Conservation (phyloP, 1,140 invertebrate genomes). For the Bombus difficillimus region DNA sequence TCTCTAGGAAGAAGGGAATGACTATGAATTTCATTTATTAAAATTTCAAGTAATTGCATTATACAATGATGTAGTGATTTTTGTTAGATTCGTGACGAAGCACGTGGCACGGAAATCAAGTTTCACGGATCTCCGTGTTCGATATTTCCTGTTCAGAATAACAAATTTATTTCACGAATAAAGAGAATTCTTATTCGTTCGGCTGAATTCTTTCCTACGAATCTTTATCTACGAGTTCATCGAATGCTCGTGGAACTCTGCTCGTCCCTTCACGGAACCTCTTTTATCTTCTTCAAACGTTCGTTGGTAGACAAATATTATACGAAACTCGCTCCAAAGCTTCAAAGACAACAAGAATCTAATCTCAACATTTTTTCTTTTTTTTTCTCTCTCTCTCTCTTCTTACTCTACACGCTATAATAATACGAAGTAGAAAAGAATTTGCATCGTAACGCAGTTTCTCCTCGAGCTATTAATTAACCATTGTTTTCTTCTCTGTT, state of each 20-base stretch:
- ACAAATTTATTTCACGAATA: background rate
- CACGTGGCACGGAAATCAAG: background rate
- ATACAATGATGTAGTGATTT: conserved; percentile 32
- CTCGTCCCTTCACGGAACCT: background rate
- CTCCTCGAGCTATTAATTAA: background rate
- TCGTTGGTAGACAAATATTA: background rate
- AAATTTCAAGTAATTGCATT: conserved; percentile 33
- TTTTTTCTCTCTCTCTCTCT: background rate
- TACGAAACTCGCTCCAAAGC: background rate
- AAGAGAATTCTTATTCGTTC: background rate
- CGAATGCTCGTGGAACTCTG: background rate
- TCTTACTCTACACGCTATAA: fast-evolving
- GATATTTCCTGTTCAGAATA: background rate
- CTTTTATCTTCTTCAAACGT: background rate
- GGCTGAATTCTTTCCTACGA: background rate
- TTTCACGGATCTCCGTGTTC: background rate
- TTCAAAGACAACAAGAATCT: background rate
- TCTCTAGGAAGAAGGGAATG: background rate
- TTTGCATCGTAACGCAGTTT: conserved; percentile 10
- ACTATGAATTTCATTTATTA: conserved; percentile 48
- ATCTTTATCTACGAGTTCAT: background rate
- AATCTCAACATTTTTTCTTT: background rate
- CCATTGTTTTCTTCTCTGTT: conserved; percentile 35
- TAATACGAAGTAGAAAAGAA: background rate
- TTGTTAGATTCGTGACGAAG: background rate